Evolutionary conservation across 2,888 invertebrate genomes (phyloP), one percentile per base, ranked within the genome.

Genomic region (Erpobdella octoculata): DNA sequence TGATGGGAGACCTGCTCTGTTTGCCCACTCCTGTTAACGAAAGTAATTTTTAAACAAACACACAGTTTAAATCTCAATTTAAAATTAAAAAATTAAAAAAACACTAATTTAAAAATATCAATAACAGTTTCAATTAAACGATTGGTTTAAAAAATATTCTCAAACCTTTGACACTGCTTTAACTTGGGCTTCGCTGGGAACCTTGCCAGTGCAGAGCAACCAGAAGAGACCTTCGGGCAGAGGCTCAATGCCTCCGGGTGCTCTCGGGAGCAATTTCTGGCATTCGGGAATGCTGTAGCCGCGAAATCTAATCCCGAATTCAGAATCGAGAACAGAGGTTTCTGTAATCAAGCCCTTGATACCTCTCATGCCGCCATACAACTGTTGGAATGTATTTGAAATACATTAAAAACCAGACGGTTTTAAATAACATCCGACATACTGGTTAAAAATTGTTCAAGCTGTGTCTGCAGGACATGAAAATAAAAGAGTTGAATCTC

Each of bases 191-290:
- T 90, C 88, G 68, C 86, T 90, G 66, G 93, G 94, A 64, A 93
- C 86, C 74, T 93, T 90, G 28, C 93, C 93, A 76, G 94, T 94
- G 78, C 90, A 86, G 75, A 94, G 85, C 67, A 94, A 86, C 93
- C 93, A 94, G 85, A 93, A 94, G n/a, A 93, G 87, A 82, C 91
- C 93, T 84, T 94, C 94, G 1, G 94, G 94, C 46, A 93, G 86
- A 6, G 93, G 93, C 82, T 94, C 92, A 37, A 84, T 83, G 53
- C 93, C 93, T 38, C 81, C 80, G 2, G 87, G 83, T 12, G 90
- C 92, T 81, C 90, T 91, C 0, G 93, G 93, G 74, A 94, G 85
- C 9, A 89, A 25, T 81, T 93, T 89, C 82, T 93, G 92, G 83
- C 92, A 92, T 83, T 94, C 92, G 38, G 93, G 92, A 80, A 95